These are phyloP conservation scores for Podabrus alpinus DNA, from an alignment of 2,888 invertebrate species.

Conservation along the genomic window DNA sequence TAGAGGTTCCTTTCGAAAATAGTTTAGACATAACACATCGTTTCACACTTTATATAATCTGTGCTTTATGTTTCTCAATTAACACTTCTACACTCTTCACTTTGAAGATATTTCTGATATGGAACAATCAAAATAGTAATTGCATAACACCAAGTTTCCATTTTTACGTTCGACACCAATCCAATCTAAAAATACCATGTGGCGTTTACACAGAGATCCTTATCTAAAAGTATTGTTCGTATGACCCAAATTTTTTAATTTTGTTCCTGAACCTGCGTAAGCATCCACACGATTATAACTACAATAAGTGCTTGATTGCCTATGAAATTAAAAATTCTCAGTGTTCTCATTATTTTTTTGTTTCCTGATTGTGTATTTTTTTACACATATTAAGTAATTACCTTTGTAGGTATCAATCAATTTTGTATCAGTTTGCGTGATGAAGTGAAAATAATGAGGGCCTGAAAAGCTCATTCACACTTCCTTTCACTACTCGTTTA, in stretches of 20 bases:
- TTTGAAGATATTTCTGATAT: not conserved
- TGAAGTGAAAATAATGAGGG: not conserved
- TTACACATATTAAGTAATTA: not conserved
- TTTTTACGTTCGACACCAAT: not conserved
- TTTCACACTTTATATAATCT: not conserved
- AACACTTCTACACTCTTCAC: not conserved
- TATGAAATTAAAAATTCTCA: not conserved
- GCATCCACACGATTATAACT: not conserved
- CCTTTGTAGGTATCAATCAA: not conserved
- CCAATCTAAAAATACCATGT: not conserved
- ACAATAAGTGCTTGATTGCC: not conserved
- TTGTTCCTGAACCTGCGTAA: not conserved
- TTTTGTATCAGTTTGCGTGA: not conserved
- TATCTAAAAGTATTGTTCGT: not conserved
- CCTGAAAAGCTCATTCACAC: not conserved
- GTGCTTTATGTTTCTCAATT: not conserved
- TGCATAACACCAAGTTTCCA: not conserved
- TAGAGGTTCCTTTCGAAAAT: not conserved
- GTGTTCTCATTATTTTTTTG: not conserved
- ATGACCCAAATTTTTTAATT: not conserved
- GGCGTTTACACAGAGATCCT: not conserved
- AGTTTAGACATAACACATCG: not conserved
- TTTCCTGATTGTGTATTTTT: not conserved
- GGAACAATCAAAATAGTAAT: not conserved
- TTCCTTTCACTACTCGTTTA: not conserved